A percentile compares a stretch with the other conserved stretches of the same genome.
These are phyloP conservation scores for Meghimatium bilineatum DNA, from an alignment of 2,888 invertebrate species.

Conservation along the genomic window DNA sequence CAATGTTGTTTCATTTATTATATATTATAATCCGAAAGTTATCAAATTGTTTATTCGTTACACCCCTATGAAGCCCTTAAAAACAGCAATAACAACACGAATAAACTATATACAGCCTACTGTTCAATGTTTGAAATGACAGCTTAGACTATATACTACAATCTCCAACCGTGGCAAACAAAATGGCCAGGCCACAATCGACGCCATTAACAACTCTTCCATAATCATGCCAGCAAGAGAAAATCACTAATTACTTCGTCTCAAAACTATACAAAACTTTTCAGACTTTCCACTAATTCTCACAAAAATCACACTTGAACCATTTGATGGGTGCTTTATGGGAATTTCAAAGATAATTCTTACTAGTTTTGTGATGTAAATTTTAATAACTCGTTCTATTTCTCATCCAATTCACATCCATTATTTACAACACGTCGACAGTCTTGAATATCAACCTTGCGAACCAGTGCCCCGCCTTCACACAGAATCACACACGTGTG, in stretches of 20 bases:
- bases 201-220: conserved; percentile 73
- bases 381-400: neutral
- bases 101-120: neutral
- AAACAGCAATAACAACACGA: no score
- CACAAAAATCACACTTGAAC: no score
- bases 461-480: neutral
- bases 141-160: conserved; percentile 55
- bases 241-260: neutral
- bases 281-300: no score
- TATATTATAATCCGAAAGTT: neutral
- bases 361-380: neutral
- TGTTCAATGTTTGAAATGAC: conserved; percentile 57
- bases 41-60: neutral
- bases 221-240: neutral
- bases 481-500: neutral
- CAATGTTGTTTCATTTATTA: neutral
- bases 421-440: neutral
- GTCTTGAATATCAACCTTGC: neutral
- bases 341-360: neutral
- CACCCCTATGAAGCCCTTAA: neutral
- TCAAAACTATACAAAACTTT: no score
- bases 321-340: no score
- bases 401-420: neutral
- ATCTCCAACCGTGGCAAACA: conserved; percentile 54
- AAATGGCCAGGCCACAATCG: conserved; percentile 62